Percentiles rank a stretch among this genome's conserved stretches.
These are phyloP conservation scores for Orthonyx spaldingii DNA, from an alignment of 2,113 vertebrate genomes.

Conservation along the genomic window DNA sequence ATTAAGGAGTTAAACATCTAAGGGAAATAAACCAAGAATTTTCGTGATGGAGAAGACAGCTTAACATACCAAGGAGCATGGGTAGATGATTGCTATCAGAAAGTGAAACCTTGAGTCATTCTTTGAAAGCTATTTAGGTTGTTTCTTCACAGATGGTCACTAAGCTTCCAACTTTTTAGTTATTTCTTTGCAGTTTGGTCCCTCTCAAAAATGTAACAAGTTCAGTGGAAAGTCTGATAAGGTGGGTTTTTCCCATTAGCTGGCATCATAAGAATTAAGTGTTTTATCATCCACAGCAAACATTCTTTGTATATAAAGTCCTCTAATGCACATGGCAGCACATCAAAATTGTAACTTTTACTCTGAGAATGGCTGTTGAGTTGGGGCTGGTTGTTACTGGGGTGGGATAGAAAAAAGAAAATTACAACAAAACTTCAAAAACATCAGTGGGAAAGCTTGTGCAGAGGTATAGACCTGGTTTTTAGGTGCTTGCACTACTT, in stretches of 20 bases:
- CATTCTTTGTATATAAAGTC: not conserved
- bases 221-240: not conserved
- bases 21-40: not conserved
- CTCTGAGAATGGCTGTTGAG: not conserved
- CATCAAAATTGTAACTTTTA: not conserved
- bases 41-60: not conserved
- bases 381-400: not conserved
- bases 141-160: not conserved
- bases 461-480: not conserved
- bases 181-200: not conserved
- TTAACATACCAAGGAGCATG: not conserved
- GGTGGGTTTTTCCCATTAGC: not conserved
- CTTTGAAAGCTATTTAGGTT: not conserved
- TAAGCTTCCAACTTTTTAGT: not conserved
- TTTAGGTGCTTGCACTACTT: not conserved
- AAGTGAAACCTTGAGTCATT: not conserved
- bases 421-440: not conserved
- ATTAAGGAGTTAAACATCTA: not conserved
- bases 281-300: not conserved
- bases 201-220: not conserved
- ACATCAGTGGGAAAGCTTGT: not conserved
- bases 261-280: not conserved
- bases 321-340: not conserved
- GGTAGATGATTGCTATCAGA: not conserved
- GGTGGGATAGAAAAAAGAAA: not conserved